Evolutionary conservation across 2,888 invertebrate species (phyloP).

Genomic region (Eristalis pertinax): DNA sequence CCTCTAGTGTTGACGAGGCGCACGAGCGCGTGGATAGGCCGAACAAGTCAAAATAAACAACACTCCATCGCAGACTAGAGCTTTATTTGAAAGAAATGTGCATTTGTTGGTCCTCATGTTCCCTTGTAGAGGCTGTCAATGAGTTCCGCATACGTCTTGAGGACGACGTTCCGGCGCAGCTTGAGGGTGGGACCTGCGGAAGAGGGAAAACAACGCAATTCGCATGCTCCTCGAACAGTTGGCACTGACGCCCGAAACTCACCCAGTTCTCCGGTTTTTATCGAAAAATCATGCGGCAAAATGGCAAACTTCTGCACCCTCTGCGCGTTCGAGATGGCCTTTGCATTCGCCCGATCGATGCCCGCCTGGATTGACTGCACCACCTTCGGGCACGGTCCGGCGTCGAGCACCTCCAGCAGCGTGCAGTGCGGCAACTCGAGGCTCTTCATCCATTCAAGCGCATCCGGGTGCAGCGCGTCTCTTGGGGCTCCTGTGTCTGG

Average conservation of each 20-base stretch:
- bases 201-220: neutral
- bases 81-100: neutral
- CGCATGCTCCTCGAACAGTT: too few relatives aligned
- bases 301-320: constrained; percentile 92
- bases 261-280: constrained; percentile 90
- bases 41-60: neutral
- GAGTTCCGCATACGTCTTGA: constrained; percentile 88
- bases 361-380: constrained; percentile 89
- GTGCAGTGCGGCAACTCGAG: constrained; percentile 85
- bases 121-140: constrained; percentile 84
- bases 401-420: constrained; percentile 86
- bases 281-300: constrained; percentile 92
- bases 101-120: neutral
- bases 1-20: constrained; percentile 10
- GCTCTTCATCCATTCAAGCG: constrained; percentile 87
- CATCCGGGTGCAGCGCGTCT: constrained; percentile 85
- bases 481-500: constrained; percentile 86
- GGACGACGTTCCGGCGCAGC: constrained; percentile 88
- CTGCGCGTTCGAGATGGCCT: constrained; percentile 92
- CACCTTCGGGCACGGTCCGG: constrained; percentile 83
- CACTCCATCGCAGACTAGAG: neutral
- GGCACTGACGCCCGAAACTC: constrained; percentile 41
- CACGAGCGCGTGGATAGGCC: neutral
- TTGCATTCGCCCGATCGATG: constrained; percentile 88
- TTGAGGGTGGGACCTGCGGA: constrained; percentile 91